Evolutionary conservation across 2,888 invertebrate genomes (phyloP), one percentile per base, ranked within the genome.

Genomic region (Morpho helenor): DNA sequence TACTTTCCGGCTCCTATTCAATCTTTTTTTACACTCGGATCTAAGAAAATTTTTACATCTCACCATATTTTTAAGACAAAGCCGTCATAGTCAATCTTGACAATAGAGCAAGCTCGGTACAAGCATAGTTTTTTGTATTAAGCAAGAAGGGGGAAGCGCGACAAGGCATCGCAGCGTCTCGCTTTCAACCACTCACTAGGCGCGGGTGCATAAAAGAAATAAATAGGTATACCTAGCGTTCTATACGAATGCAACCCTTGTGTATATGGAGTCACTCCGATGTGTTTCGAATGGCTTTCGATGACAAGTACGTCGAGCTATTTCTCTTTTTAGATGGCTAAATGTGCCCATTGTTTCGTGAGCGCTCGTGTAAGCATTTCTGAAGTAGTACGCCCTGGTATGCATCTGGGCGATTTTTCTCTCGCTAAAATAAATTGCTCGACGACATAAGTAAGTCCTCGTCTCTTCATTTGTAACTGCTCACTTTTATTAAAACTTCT

Each of bases 211-310:
- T 84, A 84, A 87, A 87, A 79, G 80, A 80, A 82, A 79, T 69
- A 69, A 66, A 69, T 77, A 77, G 70, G 69, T 74, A 76, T 72
- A 77, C 73, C 69, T 77, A 71, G 70, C 65, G 64, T 66, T 67
- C 70, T 68, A 70, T 63, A 69, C 69, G 70, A 73, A 75, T 71
- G 71, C 70, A 80, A 78, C 80, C 78, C 77, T 77, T 75, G 70
- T 75, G 74, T 76, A 77, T 77, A 73, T 76, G 75, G 72, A 78
- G 76, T 80, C 79, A 78, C 77, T 82, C 73, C 77, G 74, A 82
- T 80, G 83, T 84, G 75, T 80, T 83, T 80, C 78, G 75, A 88
- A 87, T 82, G 79, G 83, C 80, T 87, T 87, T 89, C 88, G 87
- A 89, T 89, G 87, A 87, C 82, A 82, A 85, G 79, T 82, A 80